Evolutionary conservation across 2,113 vertebrate species (phyloP).

Genomic region (Psephotus haematonotus): DNA sequence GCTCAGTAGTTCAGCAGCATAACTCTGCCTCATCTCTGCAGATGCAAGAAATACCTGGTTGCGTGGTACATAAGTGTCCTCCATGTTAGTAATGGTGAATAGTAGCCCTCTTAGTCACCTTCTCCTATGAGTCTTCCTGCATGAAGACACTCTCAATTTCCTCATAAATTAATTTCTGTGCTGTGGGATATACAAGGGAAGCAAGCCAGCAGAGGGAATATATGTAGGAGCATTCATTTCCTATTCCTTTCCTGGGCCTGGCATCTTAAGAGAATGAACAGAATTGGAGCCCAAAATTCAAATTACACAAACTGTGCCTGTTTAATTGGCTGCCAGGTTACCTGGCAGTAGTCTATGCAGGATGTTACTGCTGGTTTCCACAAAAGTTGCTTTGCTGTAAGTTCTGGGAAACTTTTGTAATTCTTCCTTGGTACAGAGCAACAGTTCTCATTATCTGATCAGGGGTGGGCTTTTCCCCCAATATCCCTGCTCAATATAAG

Average conservation of each 20-base stretch:
- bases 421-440: not conserved
- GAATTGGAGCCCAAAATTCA: not conserved
- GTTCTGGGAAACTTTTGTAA: not conserved
- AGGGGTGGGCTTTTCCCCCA: accelerated
- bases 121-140: not conserved
- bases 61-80: not conserved
- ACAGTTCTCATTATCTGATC: not conserved
- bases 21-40: not conserved
- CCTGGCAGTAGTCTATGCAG: not conserved
- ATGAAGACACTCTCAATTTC: not conserved
- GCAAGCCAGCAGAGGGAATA: not conserved
- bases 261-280: not conserved
- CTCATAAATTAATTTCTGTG: not conserved
- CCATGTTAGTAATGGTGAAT: not conserved
- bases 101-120: not conserved
- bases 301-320: not conserved
- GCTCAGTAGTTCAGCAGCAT: not conserved
- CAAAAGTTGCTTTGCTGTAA: not conserved
- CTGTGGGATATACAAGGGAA: not conserved
- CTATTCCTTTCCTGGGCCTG: not conserved
- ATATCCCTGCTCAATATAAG: not conserved
- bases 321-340: not conserved
- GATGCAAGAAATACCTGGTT: not conserved
- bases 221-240: not conserved
- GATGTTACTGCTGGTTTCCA: not conserved